phyloP scores from a whole-genome alignment of 1,140 invertebrate species.

The Drosophila sechellia region DNA sequence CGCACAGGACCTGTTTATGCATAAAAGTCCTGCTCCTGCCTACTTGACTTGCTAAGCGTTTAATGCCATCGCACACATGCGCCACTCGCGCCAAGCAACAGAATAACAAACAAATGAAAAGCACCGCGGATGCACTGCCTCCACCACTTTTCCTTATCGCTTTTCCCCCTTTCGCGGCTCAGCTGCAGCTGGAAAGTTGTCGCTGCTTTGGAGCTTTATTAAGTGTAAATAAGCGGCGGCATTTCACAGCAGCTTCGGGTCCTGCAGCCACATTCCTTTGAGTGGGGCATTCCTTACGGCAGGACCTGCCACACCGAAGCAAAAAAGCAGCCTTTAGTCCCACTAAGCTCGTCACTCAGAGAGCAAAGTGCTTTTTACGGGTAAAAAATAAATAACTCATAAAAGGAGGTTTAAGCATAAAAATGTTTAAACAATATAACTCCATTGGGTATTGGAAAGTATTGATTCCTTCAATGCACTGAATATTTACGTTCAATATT shows the following conservation, averaged over 20 bases:
- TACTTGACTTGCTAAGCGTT: conserved; percentile 67
- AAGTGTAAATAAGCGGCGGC: conserved; percentile 78
- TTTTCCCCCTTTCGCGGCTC: conserved; percentile 24
- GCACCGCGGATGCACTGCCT: conserved; percentile 7
- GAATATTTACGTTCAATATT: too few relatives aligned
- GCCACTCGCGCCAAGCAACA: conserved; percentile 35
- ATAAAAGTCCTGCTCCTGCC: conserved; percentile 44
- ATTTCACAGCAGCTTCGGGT: conserved; percentile 62
- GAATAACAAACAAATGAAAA: conserved; percentile 30
- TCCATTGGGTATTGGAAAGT: background rate
- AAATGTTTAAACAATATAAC: background rate
- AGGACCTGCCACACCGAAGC: conserved; percentile 11
- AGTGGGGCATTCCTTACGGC: conserved; percentile 30
- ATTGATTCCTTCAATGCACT: too few relatives aligned
- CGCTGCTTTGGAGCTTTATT: conserved; percentile 65
- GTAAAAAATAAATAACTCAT: background rate
- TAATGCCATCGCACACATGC: conserved; percentile 62
- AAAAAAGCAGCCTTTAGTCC: background rate
- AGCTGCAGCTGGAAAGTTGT: conserved; percentile 59
- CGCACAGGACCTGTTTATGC: conserved; percentile 33
- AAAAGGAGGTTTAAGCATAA: too few relatives aligned
- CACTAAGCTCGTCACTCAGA: conserved; percentile 1
- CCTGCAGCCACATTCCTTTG: conserved; percentile 24
- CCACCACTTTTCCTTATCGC: background rate
- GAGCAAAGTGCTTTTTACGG: conserved; percentile 1